Conservation (phyloP, 2,113 vertebrate species). For the Oncorhynchus mykiss region DNA sequence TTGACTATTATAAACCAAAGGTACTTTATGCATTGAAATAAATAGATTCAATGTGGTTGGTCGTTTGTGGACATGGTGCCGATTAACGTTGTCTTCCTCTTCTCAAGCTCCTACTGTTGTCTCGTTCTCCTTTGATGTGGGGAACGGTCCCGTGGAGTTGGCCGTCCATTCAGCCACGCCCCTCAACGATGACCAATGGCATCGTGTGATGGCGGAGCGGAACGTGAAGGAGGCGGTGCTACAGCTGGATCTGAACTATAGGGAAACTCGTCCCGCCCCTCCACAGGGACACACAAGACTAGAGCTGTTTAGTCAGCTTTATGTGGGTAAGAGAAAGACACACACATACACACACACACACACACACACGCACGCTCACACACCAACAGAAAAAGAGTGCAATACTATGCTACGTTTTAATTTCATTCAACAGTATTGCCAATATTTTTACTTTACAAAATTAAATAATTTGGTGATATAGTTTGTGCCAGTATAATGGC, state of each 20-base stretch:
- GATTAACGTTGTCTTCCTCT: neutral
- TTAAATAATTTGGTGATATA: no score
- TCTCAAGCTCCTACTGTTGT: conserved; percentile 80
- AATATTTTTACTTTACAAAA: no score
- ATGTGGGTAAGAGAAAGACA: conserved; percentile 84
- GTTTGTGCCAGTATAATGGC: no score
- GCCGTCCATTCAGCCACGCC: conserved; percentile 76
- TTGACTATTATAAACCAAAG: conserved; percentile 3
- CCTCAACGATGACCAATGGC: conserved; percentile 97
- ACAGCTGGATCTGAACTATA: conserved; percentile 84
- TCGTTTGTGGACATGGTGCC: neutral
- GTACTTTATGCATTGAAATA: neutral
- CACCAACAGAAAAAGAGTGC: conserved; percentile 12
- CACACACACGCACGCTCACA: neutral
- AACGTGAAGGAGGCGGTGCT: conserved; percentile 93
- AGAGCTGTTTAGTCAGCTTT: conserved; percentile 96
- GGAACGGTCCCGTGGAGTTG: conserved; percentile 92
- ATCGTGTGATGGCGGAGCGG: conserved; percentile 87
- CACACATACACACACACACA: neutral
- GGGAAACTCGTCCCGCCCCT: conserved; percentile 79
- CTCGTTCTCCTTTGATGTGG: conserved; percentile 95
- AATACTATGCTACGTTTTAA: no score
- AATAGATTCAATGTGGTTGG: neutral
- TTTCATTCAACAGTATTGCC: no score
- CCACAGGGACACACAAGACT: conserved; percentile 91